These are phyloP conservation scores for Pseudocheirus occidentalis DNA, from an alignment of 2,797 vertebrate genomes.

Conservation along the genomic window DNA sequence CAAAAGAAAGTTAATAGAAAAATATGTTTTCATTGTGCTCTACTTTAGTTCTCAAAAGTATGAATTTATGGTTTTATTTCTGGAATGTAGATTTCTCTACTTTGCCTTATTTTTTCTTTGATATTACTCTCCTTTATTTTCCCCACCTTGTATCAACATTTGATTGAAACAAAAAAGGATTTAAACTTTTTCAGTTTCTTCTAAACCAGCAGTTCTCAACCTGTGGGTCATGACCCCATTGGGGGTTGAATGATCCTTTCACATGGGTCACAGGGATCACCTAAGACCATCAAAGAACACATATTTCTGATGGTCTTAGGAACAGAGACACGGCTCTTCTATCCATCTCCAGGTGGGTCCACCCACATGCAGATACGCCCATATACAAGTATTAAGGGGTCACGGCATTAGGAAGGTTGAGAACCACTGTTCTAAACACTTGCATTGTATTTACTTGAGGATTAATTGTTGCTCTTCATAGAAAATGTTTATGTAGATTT, in stretches of 20 bases:
- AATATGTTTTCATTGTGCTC: neutral
- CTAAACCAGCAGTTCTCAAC: too few relatives aligned
- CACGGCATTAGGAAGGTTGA: too few relatives aligned
- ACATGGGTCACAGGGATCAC: too few relatives aligned
- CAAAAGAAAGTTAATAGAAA: neutral
- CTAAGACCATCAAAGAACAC: too few relatives aligned
- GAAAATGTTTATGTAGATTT: conserved; percentile 31
- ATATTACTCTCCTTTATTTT: neutral
- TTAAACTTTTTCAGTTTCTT: conserved; percentile 55
- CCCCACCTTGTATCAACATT: conserved; percentile 58
- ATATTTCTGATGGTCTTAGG: too few relatives aligned
- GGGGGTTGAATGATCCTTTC: too few relatives aligned
- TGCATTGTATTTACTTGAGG: conserved; percentile 69
- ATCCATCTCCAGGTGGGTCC: too few relatives aligned
- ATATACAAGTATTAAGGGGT: too few relatives aligned
- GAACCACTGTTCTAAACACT: too few relatives aligned
- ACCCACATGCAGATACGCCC: too few relatives aligned
- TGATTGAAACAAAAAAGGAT: conserved; percentile 54
- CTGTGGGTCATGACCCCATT: too few relatives aligned
- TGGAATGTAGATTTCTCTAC: neutral
- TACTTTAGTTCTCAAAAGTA: neutral
- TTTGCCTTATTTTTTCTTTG: neutral
- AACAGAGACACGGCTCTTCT: too few relatives aligned
- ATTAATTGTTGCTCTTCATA: conserved; percentile 50
- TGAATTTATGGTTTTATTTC: neutral